A percentile compares a stretch with the other conserved stretches of the same genome.
Conservation (phyloP, 2,113 vertebrate species). For the Lamprotornis superbus region DNA sequence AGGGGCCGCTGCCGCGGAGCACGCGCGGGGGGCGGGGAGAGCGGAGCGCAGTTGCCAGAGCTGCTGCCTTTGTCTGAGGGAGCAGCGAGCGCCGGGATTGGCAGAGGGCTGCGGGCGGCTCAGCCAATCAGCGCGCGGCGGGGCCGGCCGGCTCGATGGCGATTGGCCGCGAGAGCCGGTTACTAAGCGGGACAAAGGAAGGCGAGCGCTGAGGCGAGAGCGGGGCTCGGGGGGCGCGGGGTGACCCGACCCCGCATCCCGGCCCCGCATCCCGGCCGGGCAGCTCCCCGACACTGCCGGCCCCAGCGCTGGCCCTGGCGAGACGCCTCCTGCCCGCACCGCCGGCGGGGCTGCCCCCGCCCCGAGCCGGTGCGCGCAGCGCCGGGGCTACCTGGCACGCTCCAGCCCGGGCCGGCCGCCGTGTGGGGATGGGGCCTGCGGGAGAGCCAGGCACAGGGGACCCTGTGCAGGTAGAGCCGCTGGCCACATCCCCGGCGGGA, state of each 20-base stretch:
- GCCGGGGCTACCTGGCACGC: not conserved
- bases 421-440: not conserved
- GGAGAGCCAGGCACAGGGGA: not conserved
- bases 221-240: not conserved
- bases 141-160: slow-evolving; percentile 26
- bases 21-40: not conserved
- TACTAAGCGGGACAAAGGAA: slow-evolving; percentile 80
- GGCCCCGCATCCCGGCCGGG: too few species aligned
- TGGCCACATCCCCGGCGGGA: not conserved
- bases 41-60: slow-evolving; percentile 62
- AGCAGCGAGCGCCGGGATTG: slow-evolving; percentile 40
- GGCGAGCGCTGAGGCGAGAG: slow-evolving; percentile 23
- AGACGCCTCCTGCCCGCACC: rapidly evolving
- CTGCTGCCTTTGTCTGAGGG: slow-evolving; percentile 63
- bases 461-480: not conserved
- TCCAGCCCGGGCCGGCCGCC: too few species aligned
- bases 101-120: not conserved
- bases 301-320: too few species aligned
- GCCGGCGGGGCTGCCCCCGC: not conserved
- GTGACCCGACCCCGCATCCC: not conserved
- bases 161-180: slow-evolving; percentile 69
- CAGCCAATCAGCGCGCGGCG: slow-evolving; percentile 54
- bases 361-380: too few species aligned
- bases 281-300: not conserved
- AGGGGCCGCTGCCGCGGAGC: slow-evolving; percentile 15